Base-by-base conservation (phyloP, 2,113 vertebrate species). In the Procapra przewalskii region DNA sequence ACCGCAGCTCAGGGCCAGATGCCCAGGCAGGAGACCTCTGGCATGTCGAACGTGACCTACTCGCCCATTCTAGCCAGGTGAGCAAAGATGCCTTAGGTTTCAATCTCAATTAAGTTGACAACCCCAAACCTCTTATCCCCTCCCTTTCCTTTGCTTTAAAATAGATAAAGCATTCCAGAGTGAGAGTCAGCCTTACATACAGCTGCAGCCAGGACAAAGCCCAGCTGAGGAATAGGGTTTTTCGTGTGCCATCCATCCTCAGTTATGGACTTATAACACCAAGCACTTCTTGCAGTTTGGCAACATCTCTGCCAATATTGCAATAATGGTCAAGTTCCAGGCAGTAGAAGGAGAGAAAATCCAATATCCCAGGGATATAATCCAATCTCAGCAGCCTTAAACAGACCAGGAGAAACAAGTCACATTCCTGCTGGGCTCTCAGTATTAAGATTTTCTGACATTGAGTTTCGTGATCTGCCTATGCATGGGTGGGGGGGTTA, bases 361-460 rank as follows among this genome's bases (percentile, higher is more conserved):
- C 54, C 93, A 97, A 97, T 96, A 77, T 98, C 91, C 93, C 33
- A 13, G 96, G 86, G 60, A 98, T 96, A 96, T 94, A 98, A 96
- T 83, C 75, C 95, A 98, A 97, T 97, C 91, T 90, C 90, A 75
- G 77, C 54, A 97, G 93, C 93, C 96, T 98, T 97, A 60, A 90
- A 96, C 80, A 94, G 94, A 98, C 92, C 82, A 97, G 98, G 97
- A 97, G 92, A 97, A 98, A 98, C 94, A 96, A 84, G 67, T 90
- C 43, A 62, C 96, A 93, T 71, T 95, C 90, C 98, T 95, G 92
- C 92, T 79, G 57, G 59, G 81, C 82, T 98, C 90, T 88, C 48
- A 81, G 71, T 81, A 98, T 97, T 97, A 97, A 98, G 94, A 98
- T 98, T 98, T 94, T 62, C 85, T 98, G 89, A 97, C 59, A 88